Conservation (phyloP, 2,113 vertebrate species). For the Elachura formosa region DNA sequence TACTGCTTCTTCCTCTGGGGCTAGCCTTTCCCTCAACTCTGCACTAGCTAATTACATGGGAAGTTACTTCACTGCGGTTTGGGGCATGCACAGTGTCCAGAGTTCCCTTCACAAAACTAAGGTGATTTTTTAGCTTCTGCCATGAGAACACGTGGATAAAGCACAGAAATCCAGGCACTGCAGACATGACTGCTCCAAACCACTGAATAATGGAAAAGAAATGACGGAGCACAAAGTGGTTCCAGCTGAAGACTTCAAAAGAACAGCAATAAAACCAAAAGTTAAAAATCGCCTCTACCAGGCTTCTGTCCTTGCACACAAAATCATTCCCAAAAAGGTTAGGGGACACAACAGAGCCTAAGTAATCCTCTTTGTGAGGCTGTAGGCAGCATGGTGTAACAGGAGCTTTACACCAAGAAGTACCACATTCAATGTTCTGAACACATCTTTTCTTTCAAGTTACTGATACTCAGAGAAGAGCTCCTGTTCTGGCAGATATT, state of each 20-base stretch:
- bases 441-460: slow-evolving; percentile 1
- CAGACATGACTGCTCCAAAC: not conserved
- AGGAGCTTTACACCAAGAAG: slow-evolving; percentile 6
- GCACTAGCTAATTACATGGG: not conserved
- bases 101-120: not conserved
- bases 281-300: not conserved
- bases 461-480: slow-evolving; percentile 5
- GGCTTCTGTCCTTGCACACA: not conserved
- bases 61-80: not conserved
- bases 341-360: not conserved
- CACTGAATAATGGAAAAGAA: not conserved
- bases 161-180: not conserved
- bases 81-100: not conserved
- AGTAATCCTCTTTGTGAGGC: slow-evolving; percentile 18
- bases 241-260: not conserved
- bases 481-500: slow-evolving; percentile 6
- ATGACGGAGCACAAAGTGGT: not conserved
- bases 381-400: not conserved
- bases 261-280: not conserved
- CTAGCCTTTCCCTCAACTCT: not conserved
- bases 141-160: not conserved
- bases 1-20: not conserved
- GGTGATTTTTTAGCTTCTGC: not conserved
- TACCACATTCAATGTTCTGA: not conserved
- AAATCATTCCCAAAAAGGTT: not conserved